Base-by-base conservation (phyloP, 2,888 invertebrate genomes). In the Aleiodes leptofemur region DNA sequence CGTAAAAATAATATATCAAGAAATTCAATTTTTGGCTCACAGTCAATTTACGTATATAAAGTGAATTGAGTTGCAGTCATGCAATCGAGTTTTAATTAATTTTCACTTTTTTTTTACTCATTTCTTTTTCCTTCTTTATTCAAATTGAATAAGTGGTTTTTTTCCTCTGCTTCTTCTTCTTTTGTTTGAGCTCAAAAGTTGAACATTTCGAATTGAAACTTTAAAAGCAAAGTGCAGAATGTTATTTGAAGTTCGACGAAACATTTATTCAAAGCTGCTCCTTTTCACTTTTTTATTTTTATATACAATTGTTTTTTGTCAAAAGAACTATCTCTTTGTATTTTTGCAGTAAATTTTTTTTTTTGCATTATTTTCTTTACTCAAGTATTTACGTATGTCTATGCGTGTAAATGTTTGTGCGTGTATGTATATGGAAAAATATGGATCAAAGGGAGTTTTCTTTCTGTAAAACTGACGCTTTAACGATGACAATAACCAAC, bases 401-500 rank as follows among this genome's bases (percentile, higher is more conserved):
- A 16, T 53, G 43, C 43, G 43, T 72, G 72, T 66, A 48, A 48
- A 68, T 68, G 56, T 73, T 73, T 55, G 48, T 73, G 68, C 56
- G 16, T 14, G 53, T 16, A 53, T 53, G 53, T 14, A 16, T 53
- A 16, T 53, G 16, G 16, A 16, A 53, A 16, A 68, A 57, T 70
- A 76, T 51, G 68, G 69, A 73, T 73, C 77, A 76, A 76, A 70
- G 69, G 16, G 68, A 61, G 56, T 72, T 59, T 29, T 66, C 61
- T 76, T 70, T 55, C 68, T 69, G 50, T 72, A 16, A 48, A 4
- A 66, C 55, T 73, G 16, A 16, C 38, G 56, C 66, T 73, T 48
- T 43, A 59, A 70, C 55, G 70, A 73, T 71, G 73, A 68, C 66
- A 73, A 68, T 53, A 77, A 77, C 64, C 57, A 70, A 72, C 50